Evolutionary conservation across 2,888 invertebrate genomes (phyloP).

Genomic region (Argynnis bischoffii): DNA sequence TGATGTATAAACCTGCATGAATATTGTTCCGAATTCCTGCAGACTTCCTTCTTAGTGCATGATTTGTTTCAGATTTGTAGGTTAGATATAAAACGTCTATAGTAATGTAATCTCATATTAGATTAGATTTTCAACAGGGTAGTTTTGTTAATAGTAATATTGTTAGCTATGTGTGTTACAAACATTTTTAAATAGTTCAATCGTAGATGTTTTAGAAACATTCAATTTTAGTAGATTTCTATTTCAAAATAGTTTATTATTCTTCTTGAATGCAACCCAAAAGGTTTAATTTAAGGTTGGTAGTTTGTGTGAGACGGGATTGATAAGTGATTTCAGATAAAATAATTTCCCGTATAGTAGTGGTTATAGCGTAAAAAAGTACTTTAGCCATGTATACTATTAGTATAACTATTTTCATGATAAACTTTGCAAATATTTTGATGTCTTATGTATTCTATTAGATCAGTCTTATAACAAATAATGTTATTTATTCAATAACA

Average conservation of each 20-base stretch:
- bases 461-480: too few relatives aligned
- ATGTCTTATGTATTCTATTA: too few relatives aligned
- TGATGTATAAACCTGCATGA: constrained; percentile 30
- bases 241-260: neutral
- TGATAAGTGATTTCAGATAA: neutral
- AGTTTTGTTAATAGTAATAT: constrained; percentile 28
- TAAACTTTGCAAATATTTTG: too few relatives aligned
- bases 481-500: too few relatives aligned
- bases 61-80: constrained; percentile 33
- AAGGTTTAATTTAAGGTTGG: neutral
- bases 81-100: constrained; percentile 16
- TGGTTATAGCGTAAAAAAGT: neutral
- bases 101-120: constrained; percentile 15
- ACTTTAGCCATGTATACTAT: neutral
- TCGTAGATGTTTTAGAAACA: constrained; percentile 15
- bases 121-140: constrained; percentile 34
- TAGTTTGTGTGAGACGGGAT: neutral
- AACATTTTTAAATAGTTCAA: constrained; percentile 11
- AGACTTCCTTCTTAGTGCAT: constrained; percentile 34
- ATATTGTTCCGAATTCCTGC: constrained; percentile 31
- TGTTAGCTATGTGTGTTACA: constrained; percentile 10
- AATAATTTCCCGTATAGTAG: neutral
- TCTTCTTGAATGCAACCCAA: neutral
- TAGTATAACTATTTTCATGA: neutral
- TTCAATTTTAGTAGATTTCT: constrained; percentile 1